Evolutionary conservation across 2,113 vertebrate genomes (phyloP).

Genomic region (Myotis davidii): DNA sequence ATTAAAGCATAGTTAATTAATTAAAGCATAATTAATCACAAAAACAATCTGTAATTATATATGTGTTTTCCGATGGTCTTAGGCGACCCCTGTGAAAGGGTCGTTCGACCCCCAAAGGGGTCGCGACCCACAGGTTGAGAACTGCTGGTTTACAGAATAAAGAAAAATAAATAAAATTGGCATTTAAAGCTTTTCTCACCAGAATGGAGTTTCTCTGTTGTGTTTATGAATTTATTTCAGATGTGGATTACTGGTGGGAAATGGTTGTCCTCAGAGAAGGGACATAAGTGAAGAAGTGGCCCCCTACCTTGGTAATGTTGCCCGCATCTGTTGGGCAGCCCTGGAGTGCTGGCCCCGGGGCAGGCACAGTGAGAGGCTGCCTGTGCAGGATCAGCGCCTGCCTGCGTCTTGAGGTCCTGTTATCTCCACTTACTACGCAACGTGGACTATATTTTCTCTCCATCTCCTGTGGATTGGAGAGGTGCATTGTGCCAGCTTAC

Average conservation of each 20-base stretch:
- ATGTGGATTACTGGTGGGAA: background rate
- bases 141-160: background rate
- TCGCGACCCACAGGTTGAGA: no score
- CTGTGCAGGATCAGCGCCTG: background rate
- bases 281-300: background rate
- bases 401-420: background rate
- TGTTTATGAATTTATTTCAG: background rate
- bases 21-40: no score
- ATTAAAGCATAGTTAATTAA: no score
- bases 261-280: background rate
- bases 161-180: slow-evolving; percentile 4
- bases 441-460: slow-evolving; percentile 11
- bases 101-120: no score
- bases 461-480: slow-evolving; percentile 28
- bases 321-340: background rate
- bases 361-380: background rate
- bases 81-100: no score
- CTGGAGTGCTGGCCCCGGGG: background rate
- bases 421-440: background rate
- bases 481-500: slow-evolving; percentile 1
- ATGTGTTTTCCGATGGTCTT: no score
- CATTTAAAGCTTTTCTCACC: background rate
- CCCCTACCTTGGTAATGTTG: background rate
- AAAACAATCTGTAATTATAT: no score
- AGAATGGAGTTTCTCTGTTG: background rate